Conservation (phyloP, 2,888 invertebrate genomes). For the Nomada hirtipes region DNA sequence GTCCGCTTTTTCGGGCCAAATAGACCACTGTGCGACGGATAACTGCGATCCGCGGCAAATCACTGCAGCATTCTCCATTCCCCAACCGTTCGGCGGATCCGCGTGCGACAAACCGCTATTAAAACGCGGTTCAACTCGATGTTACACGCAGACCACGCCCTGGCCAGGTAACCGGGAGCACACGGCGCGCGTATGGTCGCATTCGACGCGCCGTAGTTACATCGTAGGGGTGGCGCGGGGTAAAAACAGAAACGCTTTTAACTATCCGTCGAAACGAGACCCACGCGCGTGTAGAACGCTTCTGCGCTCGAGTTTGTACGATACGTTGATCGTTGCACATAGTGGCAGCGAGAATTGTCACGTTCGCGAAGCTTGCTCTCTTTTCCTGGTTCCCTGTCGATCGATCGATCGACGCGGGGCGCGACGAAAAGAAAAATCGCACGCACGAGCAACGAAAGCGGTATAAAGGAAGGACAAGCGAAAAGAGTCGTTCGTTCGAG, state of each 20-base stretch:
- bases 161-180: slow-evolving; percentile 4
- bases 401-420: slow-evolving; percentile 27
- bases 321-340: too few species aligned
- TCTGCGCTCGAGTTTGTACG: background rate
- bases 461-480: background rate
- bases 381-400: background rate
- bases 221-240: background rate
- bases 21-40: slow-evolving; percentile 15
- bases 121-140: slow-evolving; percentile 39
- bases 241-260: slow-evolving; percentile 14
- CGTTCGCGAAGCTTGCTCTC: too few species aligned
- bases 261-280: slow-evolving; percentile 13
- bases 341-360: too few species aligned
- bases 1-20: too few species aligned
- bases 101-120: slow-evolving; percentile 42
- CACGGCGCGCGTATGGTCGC: background rate
- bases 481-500: background rate
- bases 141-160: slow-evolving; percentile 30
- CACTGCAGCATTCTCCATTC: slow-evolving; percentile 20
- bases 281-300: background rate
- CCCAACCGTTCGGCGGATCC: slow-evolving; percentile 21
- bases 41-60: slow-evolving; percentile 41
- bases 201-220: slow-evolving; percentile 14
- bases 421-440: slow-evolving; percentile 3
- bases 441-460: background rate